Evolutionary conservation across 2,797 vertebrate species (phyloP).

Genomic region (Holocentrus rufus): DNA sequence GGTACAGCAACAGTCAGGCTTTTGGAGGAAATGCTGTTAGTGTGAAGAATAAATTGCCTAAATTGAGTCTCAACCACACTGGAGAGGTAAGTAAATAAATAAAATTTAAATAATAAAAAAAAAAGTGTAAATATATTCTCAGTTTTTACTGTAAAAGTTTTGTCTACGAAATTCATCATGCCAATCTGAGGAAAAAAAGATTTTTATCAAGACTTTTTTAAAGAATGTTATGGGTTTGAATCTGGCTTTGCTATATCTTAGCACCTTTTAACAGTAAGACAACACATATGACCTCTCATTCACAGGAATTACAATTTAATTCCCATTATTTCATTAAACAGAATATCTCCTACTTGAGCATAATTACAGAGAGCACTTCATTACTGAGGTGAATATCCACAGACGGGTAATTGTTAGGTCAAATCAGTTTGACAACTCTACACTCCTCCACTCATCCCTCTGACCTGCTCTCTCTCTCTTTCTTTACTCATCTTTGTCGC

Average conservation of each 20-base stretch:
- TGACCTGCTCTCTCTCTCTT: background rate
- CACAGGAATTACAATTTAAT: background rate
- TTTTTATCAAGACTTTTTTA: too few species aligned
- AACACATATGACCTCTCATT: background rate
- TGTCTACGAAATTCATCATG: too few species aligned
- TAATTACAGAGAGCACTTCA: conserved; percentile 3
- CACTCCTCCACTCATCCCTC: conserved; percentile 32
- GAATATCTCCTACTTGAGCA: background rate
- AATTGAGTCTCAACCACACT: conserved; percentile 91
- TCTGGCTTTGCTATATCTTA: conserved; percentile 15
- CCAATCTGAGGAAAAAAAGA: too few species aligned
- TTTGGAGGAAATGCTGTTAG: conserved; percentile 84
- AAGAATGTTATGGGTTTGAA: conserved; percentile 14
- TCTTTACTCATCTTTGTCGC: background rate
- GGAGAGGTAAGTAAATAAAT: conserved; percentile 88
- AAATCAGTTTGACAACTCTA: conserved; percentile 32
- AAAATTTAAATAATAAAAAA: too few species aligned
- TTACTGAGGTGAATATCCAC: conserved; percentile 29
- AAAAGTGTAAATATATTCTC: too few species aligned
- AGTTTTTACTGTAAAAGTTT: too few species aligned
- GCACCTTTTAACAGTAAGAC: background rate
- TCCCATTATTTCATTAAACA: conserved; percentile 4
- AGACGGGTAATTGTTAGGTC: conserved; percentile 32
- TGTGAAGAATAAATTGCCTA: conserved; percentile 93
- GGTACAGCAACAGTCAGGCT: conserved; percentile 85